Conservation (phyloP, 2,113 vertebrate genomes). For the Mormyrus lacerda region DNA sequence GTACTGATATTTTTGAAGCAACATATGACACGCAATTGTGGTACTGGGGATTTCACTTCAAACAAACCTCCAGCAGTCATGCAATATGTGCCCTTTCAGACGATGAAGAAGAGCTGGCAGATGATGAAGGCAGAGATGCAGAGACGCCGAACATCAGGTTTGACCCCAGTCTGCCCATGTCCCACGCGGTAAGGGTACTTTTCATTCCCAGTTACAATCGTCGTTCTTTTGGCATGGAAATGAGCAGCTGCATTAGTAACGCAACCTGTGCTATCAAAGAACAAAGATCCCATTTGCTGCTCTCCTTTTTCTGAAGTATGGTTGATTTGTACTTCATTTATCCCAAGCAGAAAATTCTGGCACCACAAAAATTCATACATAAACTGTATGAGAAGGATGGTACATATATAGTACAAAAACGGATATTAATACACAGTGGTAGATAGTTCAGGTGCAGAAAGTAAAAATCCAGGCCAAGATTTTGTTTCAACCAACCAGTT, state of each 20-base stretch:
- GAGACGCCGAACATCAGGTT: conserved; percentile 84
- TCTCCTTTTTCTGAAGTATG: not conserved
- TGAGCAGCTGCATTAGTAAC: not conserved
- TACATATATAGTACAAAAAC: not conserved
- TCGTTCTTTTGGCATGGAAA: not conserved
- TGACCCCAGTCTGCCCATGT: conserved; percentile 90
- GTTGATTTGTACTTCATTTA: not conserved
- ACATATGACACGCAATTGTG: not conserved
- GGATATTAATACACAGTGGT: not conserved
- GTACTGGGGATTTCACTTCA: not conserved
- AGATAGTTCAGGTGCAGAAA: not conserved
- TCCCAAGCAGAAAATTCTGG: not conserved
- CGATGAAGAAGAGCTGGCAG: conserved; percentile 76
- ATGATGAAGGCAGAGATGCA: conserved; percentile 67
- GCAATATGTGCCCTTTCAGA: conserved; percentile 48
- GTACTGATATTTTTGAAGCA: not conserved
- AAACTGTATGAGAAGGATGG: not conserved
- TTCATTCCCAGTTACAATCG: not conserved
- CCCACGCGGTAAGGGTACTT: conserved; percentile 72
- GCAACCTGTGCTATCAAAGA: not conserved
- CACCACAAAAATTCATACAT: not conserved
- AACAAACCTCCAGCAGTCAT: not conserved
- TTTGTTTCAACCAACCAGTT: not conserved
- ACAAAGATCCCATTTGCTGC: not conserved
- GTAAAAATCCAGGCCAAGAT: too few relatives aligned